These are phyloP conservation scores for Anthoptus insignis DNA, from an alignment of 2,888 invertebrate genomes.

Conservation along the genomic window DNA sequence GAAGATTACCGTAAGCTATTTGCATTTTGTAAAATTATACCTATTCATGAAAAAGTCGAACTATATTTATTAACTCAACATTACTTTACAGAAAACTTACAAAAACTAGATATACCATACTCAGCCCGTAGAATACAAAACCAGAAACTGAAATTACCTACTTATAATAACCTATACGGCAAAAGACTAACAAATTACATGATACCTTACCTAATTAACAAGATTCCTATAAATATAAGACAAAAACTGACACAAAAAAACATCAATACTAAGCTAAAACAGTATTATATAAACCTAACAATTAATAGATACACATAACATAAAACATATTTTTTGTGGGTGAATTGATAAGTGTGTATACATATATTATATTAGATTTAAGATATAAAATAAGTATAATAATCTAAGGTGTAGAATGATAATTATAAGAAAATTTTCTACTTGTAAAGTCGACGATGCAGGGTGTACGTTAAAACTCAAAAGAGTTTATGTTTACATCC, in stretches of 20 bases:
- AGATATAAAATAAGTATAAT: no score
- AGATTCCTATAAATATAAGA: not conserved
- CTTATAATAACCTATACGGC: slow-evolving; percentile 3
- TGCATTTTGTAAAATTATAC: slow-evolving; percentile 18
- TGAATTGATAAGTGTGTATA: no score
- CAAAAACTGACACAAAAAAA: slow-evolving; percentile 9
- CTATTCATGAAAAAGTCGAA: slow-evolving; percentile 11
- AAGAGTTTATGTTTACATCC: not conserved
- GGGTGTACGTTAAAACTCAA: not conserved
- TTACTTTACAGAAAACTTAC: slow-evolving; percentile 3
- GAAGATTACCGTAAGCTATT: slow-evolving; percentile 10
- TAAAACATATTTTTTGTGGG: no score
- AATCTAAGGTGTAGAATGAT: no score
- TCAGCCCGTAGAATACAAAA: not conserved
- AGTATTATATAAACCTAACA: not conserved
- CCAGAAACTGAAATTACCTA: not conserved
- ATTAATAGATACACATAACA: slow-evolving; percentile 2
- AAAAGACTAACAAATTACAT: slow-evolving; percentile 1
- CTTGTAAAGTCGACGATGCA: not conserved
- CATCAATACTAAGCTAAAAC: not conserved
- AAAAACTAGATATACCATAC: not conserved
- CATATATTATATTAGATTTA: no score
- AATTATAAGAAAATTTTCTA: not conserved
- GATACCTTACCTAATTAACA: slow-evolving; percentile 7
- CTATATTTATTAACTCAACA: not conserved